These are phyloP conservation scores for Cryptus armator DNA, from an alignment of 2,888 invertebrate genomes.

Conservation along the genomic window DNA sequence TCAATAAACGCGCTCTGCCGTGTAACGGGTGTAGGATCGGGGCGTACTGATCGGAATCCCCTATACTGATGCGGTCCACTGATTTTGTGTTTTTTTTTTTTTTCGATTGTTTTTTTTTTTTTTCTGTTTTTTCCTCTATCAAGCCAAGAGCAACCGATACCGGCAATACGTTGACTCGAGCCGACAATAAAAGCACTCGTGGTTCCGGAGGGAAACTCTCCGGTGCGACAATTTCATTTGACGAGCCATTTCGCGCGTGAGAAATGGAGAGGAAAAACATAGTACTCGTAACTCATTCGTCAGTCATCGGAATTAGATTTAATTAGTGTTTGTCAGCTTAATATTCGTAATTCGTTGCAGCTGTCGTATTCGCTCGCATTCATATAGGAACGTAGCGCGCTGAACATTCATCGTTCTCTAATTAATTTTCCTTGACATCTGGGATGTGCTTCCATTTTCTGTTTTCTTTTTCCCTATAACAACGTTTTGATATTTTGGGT, in stretches of 20 bases:
- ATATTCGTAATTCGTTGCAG: constrained; percentile 12
- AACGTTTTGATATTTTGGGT: constrained; percentile 1
- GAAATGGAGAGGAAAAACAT: not conserved
- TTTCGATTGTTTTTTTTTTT: constrained; percentile 18
- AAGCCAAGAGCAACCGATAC: constrained; percentile 1
- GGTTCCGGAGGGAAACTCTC: not conserved
- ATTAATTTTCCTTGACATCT: constrained; percentile 26
- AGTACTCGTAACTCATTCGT: constrained; percentile 4
- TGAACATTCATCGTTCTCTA: constrained; percentile 32
- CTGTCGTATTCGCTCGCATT: not conserved
- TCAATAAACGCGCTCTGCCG: constrained; percentile 53
- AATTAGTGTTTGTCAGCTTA: constrained; percentile 27
- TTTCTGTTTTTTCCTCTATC: constrained; percentile 10
- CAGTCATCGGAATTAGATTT: not conserved
- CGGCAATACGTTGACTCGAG: constrained; percentile 20
- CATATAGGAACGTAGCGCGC: not conserved
- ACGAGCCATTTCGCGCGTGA: constrained; percentile 6
- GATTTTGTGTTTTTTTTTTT: constrained; percentile 29
- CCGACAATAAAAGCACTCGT: constrained; percentile 16
- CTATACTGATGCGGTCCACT: constrained; percentile 1
- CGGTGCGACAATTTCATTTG: constrained; percentile 29
- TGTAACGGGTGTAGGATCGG: constrained; percentile 25
- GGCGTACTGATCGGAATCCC: constrained; percentile 19
- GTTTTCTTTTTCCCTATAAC: not conserved
- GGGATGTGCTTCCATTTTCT: constrained; percentile 22